Percentiles rank a stretch among this genome's conserved stretches.
Conservation (phyloP, 92 coral and sea anemone species). For the Scolanthus callimorphus region DNA sequence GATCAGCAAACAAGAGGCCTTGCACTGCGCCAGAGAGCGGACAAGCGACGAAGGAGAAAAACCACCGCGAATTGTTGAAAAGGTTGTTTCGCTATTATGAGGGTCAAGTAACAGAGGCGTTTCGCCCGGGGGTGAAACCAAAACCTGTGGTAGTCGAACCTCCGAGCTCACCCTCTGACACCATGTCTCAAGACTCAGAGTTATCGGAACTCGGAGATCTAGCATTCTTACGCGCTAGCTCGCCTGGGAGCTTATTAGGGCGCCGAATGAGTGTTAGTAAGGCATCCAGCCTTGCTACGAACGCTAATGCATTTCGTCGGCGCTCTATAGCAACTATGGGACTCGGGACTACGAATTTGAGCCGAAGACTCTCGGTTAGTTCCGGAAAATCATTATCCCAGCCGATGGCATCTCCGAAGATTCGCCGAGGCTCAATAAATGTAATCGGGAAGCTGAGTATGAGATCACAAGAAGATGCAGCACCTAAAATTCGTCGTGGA, state of each 20-base stretch:
- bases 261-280: constrained; percentile 63
- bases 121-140: constrained; percentile 61
- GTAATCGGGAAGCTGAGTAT: constrained; percentile 33
- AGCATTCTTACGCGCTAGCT: constrained; percentile 16
- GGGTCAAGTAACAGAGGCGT: constrained; percentile 55
- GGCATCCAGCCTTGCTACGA: constrained; percentile 29
- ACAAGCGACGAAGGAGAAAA: too few species aligned
- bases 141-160: constrained; percentile 40
- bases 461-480: too few species aligned
- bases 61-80: constrained; percentile 49
- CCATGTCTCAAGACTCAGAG: constrained; percentile 29
- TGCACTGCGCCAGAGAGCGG: constrained; percentile 58
- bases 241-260: constrained; percentile 19
- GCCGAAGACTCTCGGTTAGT: constrained; percentile 39
- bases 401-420: constrained; percentile 30
- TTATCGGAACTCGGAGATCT: constrained; percentile 32
- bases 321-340: constrained; percentile 66
- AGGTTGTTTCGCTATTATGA: constrained; percentile 57
- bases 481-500: constrained; percentile 61
- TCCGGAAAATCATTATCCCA: constrained; percentile 41
- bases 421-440: constrained; percentile 71
- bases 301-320: constrained; percentile 42
- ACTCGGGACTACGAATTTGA: background rate
- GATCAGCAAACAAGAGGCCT: constrained; percentile 38
- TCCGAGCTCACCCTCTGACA: constrained; percentile 8